phyloP scores from a whole-genome alignment of 2,797 vertebrate species.

The Leucoraja ocellata region DNA sequence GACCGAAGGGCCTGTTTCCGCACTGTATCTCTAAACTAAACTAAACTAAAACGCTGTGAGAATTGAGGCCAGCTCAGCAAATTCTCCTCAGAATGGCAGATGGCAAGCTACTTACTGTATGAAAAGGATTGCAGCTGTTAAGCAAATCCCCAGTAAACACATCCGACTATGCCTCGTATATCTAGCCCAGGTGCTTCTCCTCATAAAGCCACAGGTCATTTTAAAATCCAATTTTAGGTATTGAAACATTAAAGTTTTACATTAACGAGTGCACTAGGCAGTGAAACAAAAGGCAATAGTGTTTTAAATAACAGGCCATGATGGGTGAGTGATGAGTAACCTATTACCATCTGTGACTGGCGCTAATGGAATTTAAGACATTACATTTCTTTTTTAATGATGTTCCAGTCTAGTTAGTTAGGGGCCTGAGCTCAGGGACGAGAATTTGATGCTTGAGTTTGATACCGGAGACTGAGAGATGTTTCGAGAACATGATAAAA shows the following conservation, averaged over 20 bases:
- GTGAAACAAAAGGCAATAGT: neutral
- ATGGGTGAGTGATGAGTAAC: conserved; percentile 7
- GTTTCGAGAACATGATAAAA: neutral
- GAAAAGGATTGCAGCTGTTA: neutral
- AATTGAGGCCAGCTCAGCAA: neutral
- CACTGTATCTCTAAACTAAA: too few species aligned
- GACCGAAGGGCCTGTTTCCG: too few species aligned
- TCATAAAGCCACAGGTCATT: neutral
- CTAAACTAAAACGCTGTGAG: neutral
- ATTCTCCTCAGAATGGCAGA: neutral
- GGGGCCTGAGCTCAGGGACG: neutral
- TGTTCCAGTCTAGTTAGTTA: neutral
- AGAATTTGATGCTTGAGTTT: neutral
- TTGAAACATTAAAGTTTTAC: neutral
- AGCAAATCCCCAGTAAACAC: neutral
- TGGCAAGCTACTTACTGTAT: neutral
- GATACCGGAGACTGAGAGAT: neutral
- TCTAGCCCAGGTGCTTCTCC: neutral
- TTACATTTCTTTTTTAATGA: neutral
- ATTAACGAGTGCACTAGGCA: conserved; percentile 8
- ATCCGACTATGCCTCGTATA: neutral
- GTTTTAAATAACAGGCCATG: neutral
- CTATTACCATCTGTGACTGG: conserved; percentile 16
- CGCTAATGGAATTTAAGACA: neutral
- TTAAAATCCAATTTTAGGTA: conserved; percentile 12